Conservation (phyloP, 2,797 vertebrate species). For the Streptopelia turtur region DNA sequence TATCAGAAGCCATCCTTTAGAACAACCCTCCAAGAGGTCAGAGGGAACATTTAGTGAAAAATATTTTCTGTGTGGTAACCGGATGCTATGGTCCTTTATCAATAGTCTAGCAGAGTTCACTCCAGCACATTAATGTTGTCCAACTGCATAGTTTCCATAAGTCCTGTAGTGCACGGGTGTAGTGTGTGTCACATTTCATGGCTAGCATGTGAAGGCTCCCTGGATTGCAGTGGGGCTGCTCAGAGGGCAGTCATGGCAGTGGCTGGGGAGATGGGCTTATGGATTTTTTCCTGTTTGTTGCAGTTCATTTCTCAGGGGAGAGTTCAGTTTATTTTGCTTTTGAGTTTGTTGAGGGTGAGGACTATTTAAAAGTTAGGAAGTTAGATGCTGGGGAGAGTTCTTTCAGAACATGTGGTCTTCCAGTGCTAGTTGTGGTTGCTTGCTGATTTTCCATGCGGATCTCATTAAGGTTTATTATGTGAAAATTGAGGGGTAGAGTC, state of each 20-base stretch:
- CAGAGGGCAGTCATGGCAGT: fast-evolving
- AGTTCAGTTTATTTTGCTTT: neutral
- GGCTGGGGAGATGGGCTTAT: neutral
- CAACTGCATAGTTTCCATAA: neutral
- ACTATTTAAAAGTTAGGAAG: neutral
- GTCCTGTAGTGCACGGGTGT: neutral
- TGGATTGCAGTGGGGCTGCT: neutral
- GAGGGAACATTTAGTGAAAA: neutral
- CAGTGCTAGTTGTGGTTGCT: neutral
- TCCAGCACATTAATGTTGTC: neutral
- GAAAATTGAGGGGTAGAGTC: neutral
- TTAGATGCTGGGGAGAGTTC: neutral
- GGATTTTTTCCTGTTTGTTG: neutral
- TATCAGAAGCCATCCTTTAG: neutral
- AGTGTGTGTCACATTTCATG: neutral
- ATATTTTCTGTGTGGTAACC: neutral
- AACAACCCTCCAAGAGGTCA: neutral
- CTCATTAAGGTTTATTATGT: neutral
- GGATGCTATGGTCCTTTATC: neutral
- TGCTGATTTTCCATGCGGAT: constrained; percentile 30
- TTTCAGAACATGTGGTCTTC: neutral
- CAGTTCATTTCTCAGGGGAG: fast-evolving
- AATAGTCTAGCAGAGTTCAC: neutral
- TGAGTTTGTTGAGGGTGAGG: neutral
- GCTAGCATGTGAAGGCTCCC: neutral